A percentile compares a stretch with the other conserved stretches of the same genome.
Conservation (phyloP, 2,797 vertebrate genomes). For the Sebastiscus tertius region DNA sequence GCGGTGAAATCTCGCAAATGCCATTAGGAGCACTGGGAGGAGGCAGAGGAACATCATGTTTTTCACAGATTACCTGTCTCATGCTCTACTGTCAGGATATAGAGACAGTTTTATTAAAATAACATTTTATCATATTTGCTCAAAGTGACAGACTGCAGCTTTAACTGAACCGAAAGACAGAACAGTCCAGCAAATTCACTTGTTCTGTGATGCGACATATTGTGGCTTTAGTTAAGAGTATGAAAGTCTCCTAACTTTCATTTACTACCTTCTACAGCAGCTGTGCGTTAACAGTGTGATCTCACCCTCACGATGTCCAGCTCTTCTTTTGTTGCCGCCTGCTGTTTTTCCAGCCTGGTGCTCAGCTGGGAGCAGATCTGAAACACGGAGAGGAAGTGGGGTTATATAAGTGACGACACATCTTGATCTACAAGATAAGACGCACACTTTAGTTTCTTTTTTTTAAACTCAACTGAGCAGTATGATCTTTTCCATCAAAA, state of each 20-base stretch:
- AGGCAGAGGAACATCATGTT: too few species aligned
- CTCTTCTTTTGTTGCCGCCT: constrained; percentile 94
- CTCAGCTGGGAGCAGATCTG: constrained; percentile 99
- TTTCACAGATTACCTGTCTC: too few species aligned
- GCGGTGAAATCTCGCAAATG: too few species aligned
- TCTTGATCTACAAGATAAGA: not conserved
- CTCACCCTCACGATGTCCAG: constrained; percentile 94
- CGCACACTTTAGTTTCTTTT: not conserved
- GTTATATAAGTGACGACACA: not conserved
- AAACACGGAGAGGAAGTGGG: constrained; percentile 24
- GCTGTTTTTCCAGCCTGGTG: constrained; percentile 94
- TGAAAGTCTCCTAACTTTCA: not conserved
- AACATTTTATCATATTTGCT: not conserved
- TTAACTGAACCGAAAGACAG: not conserved
- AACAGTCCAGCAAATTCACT: not conserved
- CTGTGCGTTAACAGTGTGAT: not conserved
- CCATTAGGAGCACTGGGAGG: too few species aligned
- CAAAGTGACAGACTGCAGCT: not conserved
- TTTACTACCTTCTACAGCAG: not conserved
- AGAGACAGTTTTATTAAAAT: too few species aligned
- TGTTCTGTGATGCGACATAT: not conserved
- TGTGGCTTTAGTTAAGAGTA: not conserved
- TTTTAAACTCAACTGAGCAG: not conserved
- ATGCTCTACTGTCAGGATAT: too few species aligned
- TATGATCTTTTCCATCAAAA: not conserved